These are phyloP conservation scores for Tenthredo amoena DNA, from an alignment of 2,888 invertebrate genomes.

Conservation along the genomic window DNA sequence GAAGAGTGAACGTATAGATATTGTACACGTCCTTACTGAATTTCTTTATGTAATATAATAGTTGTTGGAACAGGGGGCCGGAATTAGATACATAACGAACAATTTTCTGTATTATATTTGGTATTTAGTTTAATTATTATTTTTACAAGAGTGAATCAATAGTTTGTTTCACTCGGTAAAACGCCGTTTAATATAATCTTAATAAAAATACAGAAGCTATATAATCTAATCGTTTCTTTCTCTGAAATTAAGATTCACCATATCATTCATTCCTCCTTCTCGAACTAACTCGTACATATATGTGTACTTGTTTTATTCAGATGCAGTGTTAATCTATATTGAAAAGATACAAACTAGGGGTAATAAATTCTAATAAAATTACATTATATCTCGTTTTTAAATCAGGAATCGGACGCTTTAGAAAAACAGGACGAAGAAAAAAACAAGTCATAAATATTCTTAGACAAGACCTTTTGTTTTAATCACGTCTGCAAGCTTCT, in stretches of 20 bases:
- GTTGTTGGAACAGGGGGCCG: constrained; percentile 6
- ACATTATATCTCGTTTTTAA: not conserved
- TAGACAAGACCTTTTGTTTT: not conserved
- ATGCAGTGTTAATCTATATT: not conserved
- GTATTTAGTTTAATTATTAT: constrained; percentile 15
- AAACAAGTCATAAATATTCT: not conserved
- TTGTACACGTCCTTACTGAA: not conserved
- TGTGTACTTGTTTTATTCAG: not conserved
- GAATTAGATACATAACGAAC: not conserved
- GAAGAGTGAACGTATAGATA: not conserved
- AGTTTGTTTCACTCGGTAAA: not conserved
- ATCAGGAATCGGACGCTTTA: not conserved
- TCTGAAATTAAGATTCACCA: constrained; percentile 13
- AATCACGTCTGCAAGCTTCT: not conserved
- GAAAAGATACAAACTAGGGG: too few species aligned
- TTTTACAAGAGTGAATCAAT: constrained; percentile 12
- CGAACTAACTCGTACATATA: not conserved
- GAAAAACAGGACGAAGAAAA: not conserved
- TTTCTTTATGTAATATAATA: constrained; percentile 6
- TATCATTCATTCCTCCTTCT: not conserved
- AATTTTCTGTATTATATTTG: constrained; percentile 27
- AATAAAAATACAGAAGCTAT: constrained; percentile 40
- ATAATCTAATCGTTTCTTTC: not conserved
- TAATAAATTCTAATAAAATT: not conserved
- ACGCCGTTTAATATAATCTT: constrained; percentile 23